Evolutionary conservation across 2,888 invertebrate species (phyloP).

Genomic region (Amphipoea lucens): DNA sequence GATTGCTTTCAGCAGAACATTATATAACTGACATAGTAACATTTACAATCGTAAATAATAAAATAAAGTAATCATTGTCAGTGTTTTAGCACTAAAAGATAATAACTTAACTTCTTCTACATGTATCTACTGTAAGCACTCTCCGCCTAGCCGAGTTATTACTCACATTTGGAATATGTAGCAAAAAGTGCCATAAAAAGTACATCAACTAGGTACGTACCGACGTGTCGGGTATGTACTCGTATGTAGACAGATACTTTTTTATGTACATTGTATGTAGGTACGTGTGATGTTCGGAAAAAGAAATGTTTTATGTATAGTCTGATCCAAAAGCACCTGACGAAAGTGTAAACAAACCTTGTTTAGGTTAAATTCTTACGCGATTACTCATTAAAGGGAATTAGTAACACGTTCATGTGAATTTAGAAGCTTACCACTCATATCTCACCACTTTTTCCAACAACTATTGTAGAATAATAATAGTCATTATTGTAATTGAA

Average conservation of each 20-base stretch:
- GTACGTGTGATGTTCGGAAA: constrained; percentile 12
- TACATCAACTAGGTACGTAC: constrained; percentile 41
- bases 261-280: not conserved
- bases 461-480: not conserved
- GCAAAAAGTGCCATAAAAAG: constrained; percentile 46
- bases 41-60: constrained; percentile 14
- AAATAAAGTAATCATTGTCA: constrained; percentile 23
- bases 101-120: constrained; percentile 17
- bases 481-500: not conserved
- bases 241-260: not conserved
- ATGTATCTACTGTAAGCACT: not conserved
- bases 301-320: constrained; percentile 9
- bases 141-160: constrained; percentile 9
- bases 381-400: not conserved
- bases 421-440: too few species aligned
- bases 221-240: not conserved
- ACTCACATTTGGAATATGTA: constrained; percentile 23
- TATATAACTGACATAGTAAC: constrained; percentile 18
- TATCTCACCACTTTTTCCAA: not conserved
- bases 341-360: not conserved
- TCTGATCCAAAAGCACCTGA: not conserved
- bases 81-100: constrained; percentile 17
- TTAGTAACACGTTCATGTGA: not conserved
- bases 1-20: not conserved
- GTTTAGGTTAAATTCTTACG: not conserved